phyloP scores from a whole-genome alignment of 2,113 vertebrate species.

The Phalacrocorax carbo region DNA sequence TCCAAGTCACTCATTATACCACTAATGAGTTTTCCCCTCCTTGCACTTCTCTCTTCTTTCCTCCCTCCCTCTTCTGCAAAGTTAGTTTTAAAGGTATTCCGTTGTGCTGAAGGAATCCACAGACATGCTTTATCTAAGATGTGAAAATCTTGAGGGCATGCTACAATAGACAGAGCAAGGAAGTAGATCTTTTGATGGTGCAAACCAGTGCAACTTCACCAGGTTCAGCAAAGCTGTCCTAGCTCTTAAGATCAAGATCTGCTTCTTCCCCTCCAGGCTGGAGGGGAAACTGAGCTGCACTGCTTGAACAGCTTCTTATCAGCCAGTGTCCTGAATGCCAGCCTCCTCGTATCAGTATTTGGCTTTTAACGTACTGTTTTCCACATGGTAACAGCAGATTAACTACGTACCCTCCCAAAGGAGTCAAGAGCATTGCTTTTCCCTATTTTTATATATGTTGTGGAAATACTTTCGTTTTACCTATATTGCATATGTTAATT shows the following conservation, averaged over 20 bases:
- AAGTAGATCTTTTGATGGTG: not conserved
- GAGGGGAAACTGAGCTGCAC: not conserved
- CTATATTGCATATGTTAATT: not conserved
- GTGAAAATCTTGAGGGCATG: not conserved
- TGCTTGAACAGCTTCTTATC: not conserved
- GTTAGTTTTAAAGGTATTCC: not conserved
- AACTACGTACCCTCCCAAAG: not conserved
- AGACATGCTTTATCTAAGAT: not conserved
- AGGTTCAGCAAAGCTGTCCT: not conserved
- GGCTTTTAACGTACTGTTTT: not conserved
- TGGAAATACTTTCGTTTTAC: not conserved
- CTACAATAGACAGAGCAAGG: not conserved
- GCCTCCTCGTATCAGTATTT: not conserved
- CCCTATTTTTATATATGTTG: not conserved
- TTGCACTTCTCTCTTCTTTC: not conserved
- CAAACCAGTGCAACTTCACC: not conserved
- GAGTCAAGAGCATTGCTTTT: not conserved
- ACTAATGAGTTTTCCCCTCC: not conserved
- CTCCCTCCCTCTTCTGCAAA: not conserved
- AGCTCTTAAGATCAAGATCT: not conserved
- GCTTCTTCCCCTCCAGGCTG: not conserved
- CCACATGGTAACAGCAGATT: not conserved
- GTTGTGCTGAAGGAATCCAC: not conserved
- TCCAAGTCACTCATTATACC: not conserved
- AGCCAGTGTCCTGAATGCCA: not conserved